Conservation (phyloP, 2,113 vertebrate species). For the Podiceps cristatus region DNA sequence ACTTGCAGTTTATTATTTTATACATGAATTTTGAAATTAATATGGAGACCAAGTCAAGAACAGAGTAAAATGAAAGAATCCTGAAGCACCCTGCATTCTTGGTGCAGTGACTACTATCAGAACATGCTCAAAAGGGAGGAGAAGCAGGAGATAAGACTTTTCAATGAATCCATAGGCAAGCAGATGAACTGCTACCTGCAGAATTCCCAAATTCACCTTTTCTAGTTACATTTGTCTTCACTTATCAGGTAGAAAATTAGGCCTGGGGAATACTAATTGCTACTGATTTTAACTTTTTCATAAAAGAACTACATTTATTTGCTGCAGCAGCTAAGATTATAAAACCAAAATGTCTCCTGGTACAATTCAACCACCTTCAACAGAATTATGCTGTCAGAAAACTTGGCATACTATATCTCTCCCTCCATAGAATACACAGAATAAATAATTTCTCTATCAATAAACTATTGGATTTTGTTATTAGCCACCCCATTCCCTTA, state of each 20-base stretch:
- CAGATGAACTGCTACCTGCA: conserved; percentile 11
- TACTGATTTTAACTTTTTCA: conserved; percentile 47
- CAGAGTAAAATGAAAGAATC: not conserved
- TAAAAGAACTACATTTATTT: conserved; percentile 11
- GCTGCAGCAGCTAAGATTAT: not conserved
- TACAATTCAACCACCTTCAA: not conserved
- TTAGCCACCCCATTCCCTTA: not conserved
- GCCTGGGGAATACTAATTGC: conserved; percentile 31
- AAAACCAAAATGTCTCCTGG: not conserved
- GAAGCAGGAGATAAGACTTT: not conserved
- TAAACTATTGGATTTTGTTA: not conserved
- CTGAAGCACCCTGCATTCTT: not conserved
- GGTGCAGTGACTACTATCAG: not conserved
- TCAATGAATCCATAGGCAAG: not conserved
- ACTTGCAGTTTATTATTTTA: not conserved
- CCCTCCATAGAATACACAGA: not conserved
- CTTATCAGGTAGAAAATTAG: conserved; percentile 49
- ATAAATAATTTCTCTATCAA: conserved; percentile 1
- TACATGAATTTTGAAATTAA: not conserved
- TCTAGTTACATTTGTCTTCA: conserved; percentile 61
- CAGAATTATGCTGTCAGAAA: not conserved
- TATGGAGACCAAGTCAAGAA: not conserved
- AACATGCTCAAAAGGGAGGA: not conserved
- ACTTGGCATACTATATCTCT: not conserved
- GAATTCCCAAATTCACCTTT: conserved; percentile 12